Evolutionary conservation across 2,113 vertebrate genomes (phyloP), one percentile per base, ranked within the genome.

Genomic region (Sardina pilchardus): DNA sequence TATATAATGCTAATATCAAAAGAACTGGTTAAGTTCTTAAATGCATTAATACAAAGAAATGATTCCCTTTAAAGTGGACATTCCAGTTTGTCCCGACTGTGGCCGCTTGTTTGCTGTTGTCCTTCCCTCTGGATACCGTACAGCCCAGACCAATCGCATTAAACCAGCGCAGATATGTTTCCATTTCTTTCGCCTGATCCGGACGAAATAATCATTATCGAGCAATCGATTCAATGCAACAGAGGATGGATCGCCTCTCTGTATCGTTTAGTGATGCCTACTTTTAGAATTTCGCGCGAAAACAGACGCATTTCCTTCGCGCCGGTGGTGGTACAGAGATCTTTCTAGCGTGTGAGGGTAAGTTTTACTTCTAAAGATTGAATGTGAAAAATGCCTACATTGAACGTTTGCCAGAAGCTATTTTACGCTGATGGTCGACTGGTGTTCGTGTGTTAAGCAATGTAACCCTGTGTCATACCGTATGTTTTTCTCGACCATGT

Each of bases 201-300:
- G 93, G 86, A 44, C 84, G 1, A n/a, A 0, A 0, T 81, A 92
- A 90, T 92, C 88, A 0, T 6, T 48, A 26, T 5, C 0, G 90
- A 84, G 42, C 9, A 1, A 83, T 92, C 87, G 92, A 94, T 93
- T n/a, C 0, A 19, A 0, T 8, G 4, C 9, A 0, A 42, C 8
- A 3, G n/a, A 78, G 6, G 3, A 9, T 6, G 1, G 0, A 2
- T 30, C 2, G 0, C 4, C 0, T 17, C 42, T 89, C 85, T 0
- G 0, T 24, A 84, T 94, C 19, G 86, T 91, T 48, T 84, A 4
- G 0, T 85, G 8, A 91, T 90, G 95, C 17, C 94, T 96, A 50
- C 2, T 6, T 16, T n/a, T 71, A 48, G 12, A 47, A 47, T 93
- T 94, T 92, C 94, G 93, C 95, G 95, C 94, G 93, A 94, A 78